These are phyloP conservation scores for Osmerus mordax DNA, from an alignment of 2,113 vertebrate species.

Conservation along the genomic window DNA sequence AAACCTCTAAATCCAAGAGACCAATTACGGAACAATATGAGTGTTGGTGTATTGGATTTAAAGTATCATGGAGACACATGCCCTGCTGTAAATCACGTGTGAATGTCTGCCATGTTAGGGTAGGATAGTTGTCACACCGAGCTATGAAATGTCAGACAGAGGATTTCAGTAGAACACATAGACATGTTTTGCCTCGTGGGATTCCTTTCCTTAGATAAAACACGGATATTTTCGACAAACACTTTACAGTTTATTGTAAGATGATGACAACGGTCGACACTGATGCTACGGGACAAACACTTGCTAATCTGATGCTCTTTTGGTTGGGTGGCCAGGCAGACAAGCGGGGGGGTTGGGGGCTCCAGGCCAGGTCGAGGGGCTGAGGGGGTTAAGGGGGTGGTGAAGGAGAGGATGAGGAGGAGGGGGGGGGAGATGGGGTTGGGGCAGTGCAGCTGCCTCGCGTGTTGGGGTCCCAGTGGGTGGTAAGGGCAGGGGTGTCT, in stretches of 20 bases:
- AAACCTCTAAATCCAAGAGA: too few relatives aligned
- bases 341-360: constrained; percentile 38
- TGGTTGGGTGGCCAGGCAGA: constrained; percentile 38
- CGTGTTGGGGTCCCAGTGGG: not conserved
- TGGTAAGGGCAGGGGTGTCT: not conserved
- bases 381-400: not conserved
- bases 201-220: too few relatives aligned
- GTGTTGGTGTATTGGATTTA: too few relatives aligned
- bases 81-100: too few relatives aligned
- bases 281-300: constrained; percentile 30
- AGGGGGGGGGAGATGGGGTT: not conserved
- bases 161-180: too few relatives aligned
- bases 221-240: too few relatives aligned
- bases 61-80: too few relatives aligned
- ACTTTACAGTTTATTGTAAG: too few relatives aligned
- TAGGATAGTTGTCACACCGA: too few relatives aligned
- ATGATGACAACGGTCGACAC: not conserved
- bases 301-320: constrained; percentile 20
- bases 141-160: too few relatives aligned
- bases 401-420: not conserved
- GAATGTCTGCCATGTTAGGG: too few relatives aligned
- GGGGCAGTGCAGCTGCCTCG: not conserved
- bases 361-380: not conserved
- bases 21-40: too few relatives aligned
- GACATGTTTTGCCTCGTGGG: not conserved